Evolutionary conservation across 1,140 invertebrate genomes (phyloP).

Genomic region (Drosophila gunungcola): DNA sequence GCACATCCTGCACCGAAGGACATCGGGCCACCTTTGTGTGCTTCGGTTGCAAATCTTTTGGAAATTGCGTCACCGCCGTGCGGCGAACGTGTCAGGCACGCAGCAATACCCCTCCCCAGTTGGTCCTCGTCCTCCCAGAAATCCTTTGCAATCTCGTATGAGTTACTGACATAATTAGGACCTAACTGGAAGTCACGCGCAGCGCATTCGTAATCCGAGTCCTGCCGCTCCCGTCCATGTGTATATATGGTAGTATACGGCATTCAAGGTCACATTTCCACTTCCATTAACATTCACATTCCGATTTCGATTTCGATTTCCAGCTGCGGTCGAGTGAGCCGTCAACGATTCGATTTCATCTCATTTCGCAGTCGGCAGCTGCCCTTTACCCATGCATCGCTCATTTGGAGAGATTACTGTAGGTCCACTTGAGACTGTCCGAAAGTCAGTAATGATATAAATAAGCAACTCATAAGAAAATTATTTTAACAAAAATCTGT

Average conservation of each 20-base stretch:
- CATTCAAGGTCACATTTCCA: constrained; percentile 67
- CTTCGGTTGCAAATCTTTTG: constrained; percentile 71
- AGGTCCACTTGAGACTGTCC: constrained; percentile 4
- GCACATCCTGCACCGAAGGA: constrained; percentile 40
- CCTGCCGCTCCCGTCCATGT: constrained; percentile 22
- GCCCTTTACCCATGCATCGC: constrained; percentile 25
- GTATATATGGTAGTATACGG: background rate
- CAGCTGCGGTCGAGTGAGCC: constrained; percentile 47
- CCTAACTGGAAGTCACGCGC: constrained; percentile 80
- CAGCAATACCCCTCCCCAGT: constrained; percentile 35
- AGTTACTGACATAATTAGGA: constrained; percentile 81
- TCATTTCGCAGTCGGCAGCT: constrained; percentile 34
- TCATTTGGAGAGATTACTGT: constrained; percentile 29
- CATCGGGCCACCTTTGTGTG: constrained; percentile 56
- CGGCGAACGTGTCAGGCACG: constrained; percentile 72
- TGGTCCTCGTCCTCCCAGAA: constrained; percentile 11
- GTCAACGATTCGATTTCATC: constrained; percentile 42
- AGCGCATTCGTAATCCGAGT: constrained; percentile 73
- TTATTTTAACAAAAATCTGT: too few relatives aligned
- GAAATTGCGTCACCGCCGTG: constrained; percentile 72
- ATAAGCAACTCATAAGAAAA: constrained; percentile 2
- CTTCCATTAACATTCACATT: too few relatives aligned
- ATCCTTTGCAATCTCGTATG: constrained; percentile 68
- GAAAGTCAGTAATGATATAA: background rate
- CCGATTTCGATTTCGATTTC: constrained; percentile 29